phyloP scores from a whole-genome alignment of 2,113 vertebrate genomes.

The Deroptyus accipitrinus region DNA sequence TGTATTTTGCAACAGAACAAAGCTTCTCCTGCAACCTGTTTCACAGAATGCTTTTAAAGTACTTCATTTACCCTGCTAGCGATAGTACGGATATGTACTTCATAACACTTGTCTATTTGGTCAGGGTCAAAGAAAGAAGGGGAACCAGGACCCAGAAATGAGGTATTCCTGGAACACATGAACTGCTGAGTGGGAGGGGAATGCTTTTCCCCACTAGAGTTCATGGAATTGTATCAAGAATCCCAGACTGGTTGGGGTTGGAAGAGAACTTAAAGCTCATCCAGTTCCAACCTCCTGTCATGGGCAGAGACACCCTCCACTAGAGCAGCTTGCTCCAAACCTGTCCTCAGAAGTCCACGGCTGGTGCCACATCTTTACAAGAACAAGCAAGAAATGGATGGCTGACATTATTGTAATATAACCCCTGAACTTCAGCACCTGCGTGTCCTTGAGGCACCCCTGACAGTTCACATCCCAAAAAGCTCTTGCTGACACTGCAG shows the following conservation, averaged over 20 bases:
- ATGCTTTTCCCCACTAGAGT: fast-evolving
- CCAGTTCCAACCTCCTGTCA: not conserved
- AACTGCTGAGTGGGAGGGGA: fast-evolving
- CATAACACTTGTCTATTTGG: fast-evolving
- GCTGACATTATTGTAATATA: not conserved
- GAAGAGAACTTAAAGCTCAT: not conserved
- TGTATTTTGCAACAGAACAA: not conserved
- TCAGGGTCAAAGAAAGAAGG: not conserved
- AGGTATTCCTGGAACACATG: fast-evolving
- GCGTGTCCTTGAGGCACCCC: fast-evolving
- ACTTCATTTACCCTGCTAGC: fast-evolving
- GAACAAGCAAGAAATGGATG: not conserved
- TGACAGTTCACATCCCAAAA: fast-evolving
- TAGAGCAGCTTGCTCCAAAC: not conserved
- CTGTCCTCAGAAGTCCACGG: fast-evolving
- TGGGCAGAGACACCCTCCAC: not conserved
- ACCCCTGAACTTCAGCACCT: not conserved
- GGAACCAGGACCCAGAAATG: not conserved
- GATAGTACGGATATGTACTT: too few relatives aligned
- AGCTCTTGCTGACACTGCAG: fast-evolving
- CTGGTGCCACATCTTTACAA: fast-evolving
- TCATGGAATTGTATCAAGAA: not conserved
- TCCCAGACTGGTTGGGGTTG: not conserved
- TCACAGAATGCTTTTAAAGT: not conserved
- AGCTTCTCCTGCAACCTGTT: not conserved